Evolutionary conservation across 2,113 vertebrate genomes (phyloP), one percentile per base, ranked within the genome.

Genomic region (Panurus biarmicus): DNA sequence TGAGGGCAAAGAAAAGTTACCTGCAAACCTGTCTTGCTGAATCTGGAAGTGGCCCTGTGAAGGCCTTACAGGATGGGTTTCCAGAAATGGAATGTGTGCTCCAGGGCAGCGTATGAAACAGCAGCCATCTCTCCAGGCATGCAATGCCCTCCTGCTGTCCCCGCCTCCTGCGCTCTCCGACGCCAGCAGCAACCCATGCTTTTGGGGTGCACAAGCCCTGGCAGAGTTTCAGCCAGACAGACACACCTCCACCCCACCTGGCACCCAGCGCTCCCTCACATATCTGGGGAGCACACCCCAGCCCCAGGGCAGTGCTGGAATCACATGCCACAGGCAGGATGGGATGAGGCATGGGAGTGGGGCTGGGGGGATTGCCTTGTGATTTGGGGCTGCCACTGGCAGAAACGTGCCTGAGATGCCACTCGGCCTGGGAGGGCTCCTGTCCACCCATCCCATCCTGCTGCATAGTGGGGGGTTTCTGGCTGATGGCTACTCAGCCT

Each of bases 121-220:
- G 35, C 66, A 25, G 53, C 28, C 11, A 1, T 60, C 11, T 64
- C 61, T 76, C 17, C 22, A 38, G 66, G 45, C 3, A 0, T 22
- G 36, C 82, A 44, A 1, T 22, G 35, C 29, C 38, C n/a, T 28
- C 17, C 36, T 87, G 11, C 54, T 33, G 1, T 38, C 38, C 53
- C 61, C 0, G 0, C 35, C 48, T n/a, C 26, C 65, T 4, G 5
- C 0, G 0, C 17, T 38, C 11, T 51, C 17, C 0, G 0, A 12
- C 0, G 0, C 45, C 1, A 1, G 47, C 6, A 4, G 51, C 78
- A 81, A 1, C 35, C 20, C 0, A 0, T 42, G 57, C 13, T 85
- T 95, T 90, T 4, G 47, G 35, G 71, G 38, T 50, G 38, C 5
- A 2, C 14, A 31, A 75, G 29, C 40, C 20, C 18, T 71, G 62